Base-by-base conservation (phyloP, 2,888 invertebrate genomes). In the Pollenia amentaria region DNA sequence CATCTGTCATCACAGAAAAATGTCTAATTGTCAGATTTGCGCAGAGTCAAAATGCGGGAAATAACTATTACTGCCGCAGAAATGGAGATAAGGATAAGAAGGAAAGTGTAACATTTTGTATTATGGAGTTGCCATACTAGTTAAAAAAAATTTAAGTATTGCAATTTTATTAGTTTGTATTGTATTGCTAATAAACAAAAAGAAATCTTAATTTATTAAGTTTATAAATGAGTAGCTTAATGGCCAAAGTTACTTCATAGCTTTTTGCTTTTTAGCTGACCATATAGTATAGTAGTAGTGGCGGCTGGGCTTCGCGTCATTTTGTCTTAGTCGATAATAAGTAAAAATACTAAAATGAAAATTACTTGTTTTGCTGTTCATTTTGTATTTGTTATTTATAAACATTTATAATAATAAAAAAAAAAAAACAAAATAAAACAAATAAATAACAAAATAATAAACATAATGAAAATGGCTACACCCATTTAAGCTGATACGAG, bases 401-500 rank as follows among this genome's bases (percentile, higher is more conserved):
- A n/a, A 73, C 11, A 42, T n/a, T 14, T 8, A 21, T 14, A 12
- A 21, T n/a, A 65, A 42, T 55, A 55, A 46, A 51, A 14, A 40
- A 64, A 3, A 60, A 57, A 16, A 9, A 55, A 55, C 12, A 40
- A 65, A 48, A 60, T 38, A 53, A 46, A 11, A 40, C 14, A 53
- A 55, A n/a, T 42, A 10, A 18, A 40, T 42, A 55, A 48, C 46
- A 42, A 60, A 78, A 57, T n/a, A 48, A 21, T 69, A 46, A 57
- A 67, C 16, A 69, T 55, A 38, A 51, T 42, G 16, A 38, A 18
- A 67, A 67, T 40, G 51, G 42, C 62, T 62, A 40, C 62, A 70
- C 48, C 51, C 69, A 76, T 76, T 77, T 77, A 67, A 65, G 65
- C 46, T 77, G 38, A 12, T 72, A n/a, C n/a, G n/a, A n/a, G n/a